phyloP scores from a whole-genome alignment of 2,113 vertebrate species.

The Hippoglossus stenolepis region DNA sequence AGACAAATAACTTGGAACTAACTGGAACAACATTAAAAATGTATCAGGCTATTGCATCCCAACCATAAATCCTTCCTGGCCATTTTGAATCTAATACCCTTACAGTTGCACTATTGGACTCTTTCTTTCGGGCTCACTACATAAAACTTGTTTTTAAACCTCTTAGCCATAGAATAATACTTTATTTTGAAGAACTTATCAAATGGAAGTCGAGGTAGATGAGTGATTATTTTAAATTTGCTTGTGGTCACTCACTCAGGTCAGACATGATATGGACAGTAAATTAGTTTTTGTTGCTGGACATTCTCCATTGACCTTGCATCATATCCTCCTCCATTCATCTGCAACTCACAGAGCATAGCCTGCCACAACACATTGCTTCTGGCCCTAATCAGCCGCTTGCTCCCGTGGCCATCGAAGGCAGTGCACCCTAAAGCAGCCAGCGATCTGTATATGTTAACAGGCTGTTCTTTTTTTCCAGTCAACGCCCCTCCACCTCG shows the following conservation, averaged over 20 bases:
- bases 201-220: slow-evolving; percentile 5
- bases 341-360: slow-evolving; percentile 71
- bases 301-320: slow-evolving; percentile 55
- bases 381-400: slow-evolving; percentile 74
- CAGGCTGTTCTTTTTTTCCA: slow-evolving; percentile 73
- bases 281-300: slow-evolving; percentile 22
- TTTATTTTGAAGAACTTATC: background rate
- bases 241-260: slow-evolving; percentile 28
- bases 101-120: background rate
- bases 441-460: slow-evolving; percentile 12
- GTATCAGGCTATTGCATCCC: slow-evolving; percentile 17
- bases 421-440: slow-evolving; percentile 28
- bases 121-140: slow-evolving; percentile 20
- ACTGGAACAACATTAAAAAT: background rate
- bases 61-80: slow-evolving; percentile 32
- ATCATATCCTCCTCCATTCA: slow-evolving; percentile 56
- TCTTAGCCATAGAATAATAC: background rate
- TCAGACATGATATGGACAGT: slow-evolving; percentile 26
- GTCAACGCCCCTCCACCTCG: slow-evolving; percentile 97
- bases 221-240: slow-evolving; percentile 29
- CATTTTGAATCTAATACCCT: too few relatives aligned
- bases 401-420: slow-evolving; percentile 57
- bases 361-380: slow-evolving; percentile 65
- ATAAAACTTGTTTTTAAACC: slow-evolving; percentile 10
- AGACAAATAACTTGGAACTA: background rate